Evolutionary conservation across 2,113 vertebrate genomes (phyloP).

Genomic region (Etia nguti): DNA sequence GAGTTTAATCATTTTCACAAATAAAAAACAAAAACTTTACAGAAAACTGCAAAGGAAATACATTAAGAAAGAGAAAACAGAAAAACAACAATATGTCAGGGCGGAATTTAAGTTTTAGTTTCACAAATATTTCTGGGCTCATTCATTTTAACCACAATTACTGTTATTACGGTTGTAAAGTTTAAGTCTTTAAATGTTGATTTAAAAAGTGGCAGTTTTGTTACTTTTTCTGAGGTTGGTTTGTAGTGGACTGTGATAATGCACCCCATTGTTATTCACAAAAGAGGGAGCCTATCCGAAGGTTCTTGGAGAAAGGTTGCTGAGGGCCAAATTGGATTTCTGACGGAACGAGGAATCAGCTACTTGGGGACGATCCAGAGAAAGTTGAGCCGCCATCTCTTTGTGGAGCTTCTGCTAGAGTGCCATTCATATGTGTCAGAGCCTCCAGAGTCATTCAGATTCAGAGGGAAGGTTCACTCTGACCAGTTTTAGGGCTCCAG

Average conservation of each 20-base stretch:
- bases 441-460: constrained; percentile 87
- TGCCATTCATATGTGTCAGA: constrained; percentile 85
- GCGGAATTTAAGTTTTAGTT: not conserved
- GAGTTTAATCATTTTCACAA: not conserved
- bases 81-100: not conserved
- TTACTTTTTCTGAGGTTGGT: constrained; percentile 15
- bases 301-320: constrained; percentile 41
- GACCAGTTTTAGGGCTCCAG: constrained; percentile 75
- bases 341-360: constrained; percentile 86
- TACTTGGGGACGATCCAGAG: constrained; percentile 81
- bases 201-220: not conserved
- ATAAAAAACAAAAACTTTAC: not conserved
- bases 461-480: constrained; percentile 79
- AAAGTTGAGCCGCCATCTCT: constrained; percentile 77
- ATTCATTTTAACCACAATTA: not conserved
- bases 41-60: not conserved
- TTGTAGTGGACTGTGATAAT: constrained; percentile 13
- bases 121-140: not conserved
- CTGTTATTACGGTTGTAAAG: not conserved
- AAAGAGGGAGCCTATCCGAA: constrained; percentile 65
- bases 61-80: not conserved
- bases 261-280: constrained; percentile 49
- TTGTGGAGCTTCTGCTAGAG: constrained; percentile 81
- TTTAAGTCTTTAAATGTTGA: not conserved
- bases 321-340: constrained; percentile 85